Evolutionary conservation across 2,888 invertebrate genomes (phyloP), one percentile per base, ranked within the genome.

Genomic region (Toxonevra muliebris): DNA sequence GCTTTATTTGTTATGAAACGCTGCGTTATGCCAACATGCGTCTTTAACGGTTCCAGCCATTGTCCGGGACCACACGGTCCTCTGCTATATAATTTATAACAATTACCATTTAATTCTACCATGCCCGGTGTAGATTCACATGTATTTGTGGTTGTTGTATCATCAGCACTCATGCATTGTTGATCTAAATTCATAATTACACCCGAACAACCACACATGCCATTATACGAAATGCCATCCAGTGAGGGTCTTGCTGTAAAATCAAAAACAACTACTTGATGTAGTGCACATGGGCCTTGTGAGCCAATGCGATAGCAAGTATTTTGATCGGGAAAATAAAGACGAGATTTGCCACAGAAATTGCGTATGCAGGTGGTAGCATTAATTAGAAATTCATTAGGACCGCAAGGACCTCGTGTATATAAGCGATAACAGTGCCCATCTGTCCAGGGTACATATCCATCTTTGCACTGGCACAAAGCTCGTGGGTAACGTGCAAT

Each of bases 211-310:
- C 91, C 91, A 76, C 95, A 95, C 59, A 92, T 89, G 0, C 94
- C 95, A 75, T 93, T 92, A 82, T 93, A 93, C 58, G 93, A 92
- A 55, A 94, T 88, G 0, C 94, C 94, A 77, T 94, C 93, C 1
- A 93, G 79, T 0, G 93, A 92, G 0, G 93, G 93, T 1, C 93
- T 85, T 0, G 92, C 90, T 19, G 90, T 91, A 77, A 93, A 92
- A 85, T 95, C 94, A 81, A 93, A 95, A 0, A 93, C 89, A 3
- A 95, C 91, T 10, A 94, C 89, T 79, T 92, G 90, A 1, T 92
- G 90, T 8, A 86, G 82, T 0, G 88, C 87, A 75, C 95, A 95
- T 0, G 94, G 94, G 40, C 93, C 94, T 41, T 88, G 88, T 0
- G 91, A 88, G 0, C 94, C 94, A 11, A 94, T 91, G 65, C 91